phyloP scores from a whole-genome alignment of 2,797 vertebrate species.

The Onychomys leucogaster region DNA sequence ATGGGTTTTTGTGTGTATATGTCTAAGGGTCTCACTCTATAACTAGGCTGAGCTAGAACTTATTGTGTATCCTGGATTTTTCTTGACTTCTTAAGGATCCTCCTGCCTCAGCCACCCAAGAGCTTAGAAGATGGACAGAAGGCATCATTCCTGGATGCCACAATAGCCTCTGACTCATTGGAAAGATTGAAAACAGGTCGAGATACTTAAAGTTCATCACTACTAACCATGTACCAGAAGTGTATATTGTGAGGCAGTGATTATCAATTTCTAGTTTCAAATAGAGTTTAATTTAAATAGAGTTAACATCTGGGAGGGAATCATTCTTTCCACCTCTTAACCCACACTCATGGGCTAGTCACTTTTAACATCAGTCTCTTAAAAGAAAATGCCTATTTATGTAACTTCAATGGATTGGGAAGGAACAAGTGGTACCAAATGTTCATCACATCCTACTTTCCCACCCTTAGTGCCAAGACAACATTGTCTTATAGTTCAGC shows the following conservation, averaged over 20 bases:
- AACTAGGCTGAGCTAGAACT: background rate
- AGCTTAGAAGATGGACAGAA: background rate
- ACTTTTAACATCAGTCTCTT: background rate
- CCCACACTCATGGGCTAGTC: background rate
- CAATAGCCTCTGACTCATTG: background rate
- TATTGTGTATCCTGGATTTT: background rate
- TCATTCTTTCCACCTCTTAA: background rate
- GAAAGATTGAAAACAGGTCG: background rate
- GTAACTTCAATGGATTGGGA: slow-evolving; percentile 12
- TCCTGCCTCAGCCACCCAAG: background rate
- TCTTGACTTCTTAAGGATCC: background rate
- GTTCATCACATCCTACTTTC: slow-evolving; percentile 20
- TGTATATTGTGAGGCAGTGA: background rate
- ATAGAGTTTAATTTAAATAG: background rate
- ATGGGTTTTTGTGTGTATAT: background rate
- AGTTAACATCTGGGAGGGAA: background rate
- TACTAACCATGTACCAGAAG: background rate
- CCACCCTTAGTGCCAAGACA: slow-evolving; percentile 22
- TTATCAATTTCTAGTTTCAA: background rate
- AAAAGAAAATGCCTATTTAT: slow-evolving; percentile 1
- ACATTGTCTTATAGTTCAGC: background rate
- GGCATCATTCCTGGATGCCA: background rate
- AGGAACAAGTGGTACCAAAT: slow-evolving; percentile 24
- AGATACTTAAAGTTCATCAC: background rate
- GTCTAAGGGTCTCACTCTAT: background rate